Percentiles rank a stretch among this genome's conserved stretches.
Conservation (phyloP, 2,113 vertebrate genomes). For the Haliaeetus leucogaster region DNA sequence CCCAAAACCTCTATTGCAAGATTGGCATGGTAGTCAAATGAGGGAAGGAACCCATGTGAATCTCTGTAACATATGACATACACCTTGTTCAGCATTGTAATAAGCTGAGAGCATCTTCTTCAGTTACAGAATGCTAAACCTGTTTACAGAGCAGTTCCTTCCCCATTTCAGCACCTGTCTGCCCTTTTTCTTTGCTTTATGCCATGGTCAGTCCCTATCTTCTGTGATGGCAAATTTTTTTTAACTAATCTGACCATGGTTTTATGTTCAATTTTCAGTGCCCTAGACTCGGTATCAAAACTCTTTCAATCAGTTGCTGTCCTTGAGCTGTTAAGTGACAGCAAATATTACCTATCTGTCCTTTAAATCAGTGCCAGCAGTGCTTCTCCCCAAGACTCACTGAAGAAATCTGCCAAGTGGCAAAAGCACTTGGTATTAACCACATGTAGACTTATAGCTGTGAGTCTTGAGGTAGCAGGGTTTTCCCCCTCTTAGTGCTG, state of each 20-base stretch:
- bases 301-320: background rate
- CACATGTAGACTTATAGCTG: background rate
- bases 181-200: background rate
- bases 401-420: background rate
- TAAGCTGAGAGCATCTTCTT: background rate
- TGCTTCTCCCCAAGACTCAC: background rate
- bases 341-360: background rate
- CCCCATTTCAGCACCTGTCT: background rate
- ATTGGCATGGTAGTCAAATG: background rate
- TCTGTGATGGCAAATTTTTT: background rate
- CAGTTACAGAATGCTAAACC: background rate
- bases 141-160: background rate
- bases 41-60: background rate
- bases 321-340: background rate
- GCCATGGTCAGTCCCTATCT: background rate
- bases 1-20: background rate
- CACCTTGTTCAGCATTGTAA: background rate
- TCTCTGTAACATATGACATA: background rate
- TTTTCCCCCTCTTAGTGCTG: background rate
- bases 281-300: background rate
- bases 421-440: background rate
- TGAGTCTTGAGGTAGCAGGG: background rate
- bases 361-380: background rate
- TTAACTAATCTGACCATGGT: background rate
- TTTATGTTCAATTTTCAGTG: background rate